phyloP scores from a whole-genome alignment of 1,140 invertebrate species.

The Drusus annulatus region DNA sequence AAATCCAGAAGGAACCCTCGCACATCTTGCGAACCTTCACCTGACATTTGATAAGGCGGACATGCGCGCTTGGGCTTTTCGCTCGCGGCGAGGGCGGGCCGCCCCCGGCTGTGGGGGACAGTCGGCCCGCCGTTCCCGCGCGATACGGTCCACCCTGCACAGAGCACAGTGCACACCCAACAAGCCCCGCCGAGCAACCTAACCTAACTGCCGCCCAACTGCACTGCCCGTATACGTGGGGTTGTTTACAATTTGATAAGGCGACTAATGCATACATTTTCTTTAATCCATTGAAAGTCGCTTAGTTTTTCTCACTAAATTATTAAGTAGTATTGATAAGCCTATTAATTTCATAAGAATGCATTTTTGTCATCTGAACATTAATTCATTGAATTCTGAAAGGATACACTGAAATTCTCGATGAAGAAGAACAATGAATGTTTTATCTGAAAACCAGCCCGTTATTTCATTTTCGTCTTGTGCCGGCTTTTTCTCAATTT shows the following conservation, averaged over 20 bases:
- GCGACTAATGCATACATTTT: background rate
- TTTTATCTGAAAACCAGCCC: no score
- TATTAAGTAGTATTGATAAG: no score
- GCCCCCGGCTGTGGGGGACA: background rate
- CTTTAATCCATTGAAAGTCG: no score
- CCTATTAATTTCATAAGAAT: no score
- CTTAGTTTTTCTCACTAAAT: no score
- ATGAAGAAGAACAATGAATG: no score
- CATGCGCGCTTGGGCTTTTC: constrained; percentile 3
- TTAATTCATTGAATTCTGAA: no score
- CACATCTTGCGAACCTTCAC: constrained; percentile 30
- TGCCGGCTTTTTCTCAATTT: no score
- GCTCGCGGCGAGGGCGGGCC: background rate
- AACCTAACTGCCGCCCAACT: background rate
- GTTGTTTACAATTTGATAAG: constrained; percentile 13
- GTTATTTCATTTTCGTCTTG: no score
- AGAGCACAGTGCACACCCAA: background rate
- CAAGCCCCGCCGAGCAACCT: background rate
- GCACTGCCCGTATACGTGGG: background rate
- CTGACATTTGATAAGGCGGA: constrained; percentile 11
- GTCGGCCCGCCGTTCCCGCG: constrained; percentile 36
- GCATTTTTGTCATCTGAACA: no score
- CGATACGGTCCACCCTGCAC: constrained; percentile 9
- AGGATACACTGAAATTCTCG: no score
- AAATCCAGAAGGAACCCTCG: background rate